Conservation (phyloP, 2,113 vertebrate genomes). For the Stigmatopora nigra region DNA sequence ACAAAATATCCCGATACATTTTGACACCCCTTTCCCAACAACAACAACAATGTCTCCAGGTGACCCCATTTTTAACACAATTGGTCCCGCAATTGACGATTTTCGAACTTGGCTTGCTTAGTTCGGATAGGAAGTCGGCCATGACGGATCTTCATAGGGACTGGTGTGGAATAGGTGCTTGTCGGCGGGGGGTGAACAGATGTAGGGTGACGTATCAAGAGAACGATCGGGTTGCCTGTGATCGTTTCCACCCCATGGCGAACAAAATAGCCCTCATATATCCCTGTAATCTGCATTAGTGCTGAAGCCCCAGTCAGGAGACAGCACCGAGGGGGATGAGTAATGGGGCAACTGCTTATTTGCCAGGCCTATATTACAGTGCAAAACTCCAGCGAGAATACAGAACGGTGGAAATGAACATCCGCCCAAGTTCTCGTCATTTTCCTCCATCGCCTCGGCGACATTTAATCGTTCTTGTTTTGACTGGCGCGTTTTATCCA, state of each 20-base stretch:
- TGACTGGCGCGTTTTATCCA: slow-evolving; percentile 17
- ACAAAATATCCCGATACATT: too few species aligned
- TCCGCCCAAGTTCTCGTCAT: background rate
- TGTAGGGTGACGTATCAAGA: slow-evolving; percentile 56
- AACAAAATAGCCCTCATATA: slow-evolving; percentile 72
- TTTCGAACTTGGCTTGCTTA: slow-evolving; percentile 39
- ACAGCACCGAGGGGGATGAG: slow-evolving; percentile 60
- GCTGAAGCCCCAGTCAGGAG: slow-evolving; percentile 59
- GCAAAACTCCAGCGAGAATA: slow-evolving; percentile 55
- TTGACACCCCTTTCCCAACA: too few species aligned
- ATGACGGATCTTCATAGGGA: slow-evolving; percentile 59
- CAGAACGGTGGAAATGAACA: slow-evolving; percentile 56
- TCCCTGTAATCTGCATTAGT: slow-evolving; percentile 70
- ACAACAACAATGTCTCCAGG: slow-evolving; percentile 37
- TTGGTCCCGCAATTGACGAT: slow-evolving; percentile 56
- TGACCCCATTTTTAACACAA: slow-evolving; percentile 49
- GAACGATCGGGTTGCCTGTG: slow-evolving; percentile 59
- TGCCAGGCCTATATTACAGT: slow-evolving; percentile 62
- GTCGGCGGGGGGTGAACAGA: slow-evolving; percentile 47
- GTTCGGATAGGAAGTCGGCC: slow-evolving; percentile 56
- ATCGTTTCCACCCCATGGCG: slow-evolving; percentile 64
- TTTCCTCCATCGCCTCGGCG: background rate
- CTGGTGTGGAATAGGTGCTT: slow-evolving; percentile 23
- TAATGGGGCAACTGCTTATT: slow-evolving; percentile 63
- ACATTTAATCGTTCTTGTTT: slow-evolving; percentile 4